Conservation (phyloP, 2,113 vertebrate species). For the Gadus macrocephalus region DNA sequence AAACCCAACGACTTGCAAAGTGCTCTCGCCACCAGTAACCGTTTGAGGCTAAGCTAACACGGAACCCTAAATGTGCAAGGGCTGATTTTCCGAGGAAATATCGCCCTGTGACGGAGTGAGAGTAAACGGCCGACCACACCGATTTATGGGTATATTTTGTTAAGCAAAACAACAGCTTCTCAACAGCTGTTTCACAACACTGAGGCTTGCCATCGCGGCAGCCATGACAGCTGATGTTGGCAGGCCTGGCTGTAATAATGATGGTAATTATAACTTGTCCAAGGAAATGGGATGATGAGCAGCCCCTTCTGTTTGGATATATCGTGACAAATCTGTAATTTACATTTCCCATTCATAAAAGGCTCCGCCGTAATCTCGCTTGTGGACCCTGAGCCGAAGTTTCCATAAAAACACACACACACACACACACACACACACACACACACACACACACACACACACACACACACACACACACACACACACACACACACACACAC, state of each 20-base stretch:
- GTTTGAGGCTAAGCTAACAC: too few species aligned
- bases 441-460: too few species aligned
- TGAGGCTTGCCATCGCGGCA: conserved; percentile 21
- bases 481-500: too few species aligned
- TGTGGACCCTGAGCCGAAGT: background rate
- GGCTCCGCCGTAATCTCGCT: background rate
- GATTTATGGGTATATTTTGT: conserved; percentile 3
- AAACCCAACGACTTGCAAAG: conserved; percentile 1
- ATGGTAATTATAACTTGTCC: conserved; percentile 31
- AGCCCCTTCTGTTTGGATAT: conserved; percentile 23
- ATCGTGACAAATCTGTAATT: conserved; percentile 18
- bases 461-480: too few species aligned
- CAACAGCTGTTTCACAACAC: conserved; percentile 32
- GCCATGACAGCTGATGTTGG: conserved; percentile 18
- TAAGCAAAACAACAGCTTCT: conserved; percentile 6
- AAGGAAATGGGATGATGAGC: conserved; percentile 18
- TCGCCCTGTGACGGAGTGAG: conserved; percentile 5
- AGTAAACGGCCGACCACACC: conserved; percentile 12
- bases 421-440: background rate
- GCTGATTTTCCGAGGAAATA: background rate
- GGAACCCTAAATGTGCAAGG: too few species aligned
- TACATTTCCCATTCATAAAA: conserved; percentile 16
- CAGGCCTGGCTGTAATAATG: conserved; percentile 25
- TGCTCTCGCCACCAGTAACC: background rate
- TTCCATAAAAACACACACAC: background rate